Evolutionary conservation across 1,140 invertebrate species (phyloP), one percentile per base, ranked within the genome.

Genomic region (Bemisia tabaci): DNA sequence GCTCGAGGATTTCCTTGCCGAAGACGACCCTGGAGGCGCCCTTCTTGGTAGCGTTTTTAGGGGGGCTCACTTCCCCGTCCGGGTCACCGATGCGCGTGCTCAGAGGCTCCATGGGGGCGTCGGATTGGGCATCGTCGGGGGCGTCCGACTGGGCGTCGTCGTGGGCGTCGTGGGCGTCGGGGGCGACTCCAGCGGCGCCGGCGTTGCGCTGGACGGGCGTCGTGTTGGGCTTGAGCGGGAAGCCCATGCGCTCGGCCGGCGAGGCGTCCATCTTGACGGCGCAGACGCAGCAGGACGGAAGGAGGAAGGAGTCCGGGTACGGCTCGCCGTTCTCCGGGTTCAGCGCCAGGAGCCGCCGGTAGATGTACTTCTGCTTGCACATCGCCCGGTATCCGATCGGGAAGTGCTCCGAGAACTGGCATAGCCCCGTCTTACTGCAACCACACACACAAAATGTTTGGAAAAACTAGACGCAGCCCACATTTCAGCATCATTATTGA

Each of bases 211-310:
- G 33, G 5, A 48, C 33, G 5, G 33, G 33, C 5, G 5, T 48
- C 33, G 17, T 48, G 33, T 48, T 48, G 5, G 33, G 33, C 17
- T 48, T 48, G 5, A 48, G 17, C 5, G 33, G 33, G 33, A 48
- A 48, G 5, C 33, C 33, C 33, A 48, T 48, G 5, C 33, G 33
- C 33, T 5, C 5, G 33, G 33, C 33, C 5, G 17, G 33, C 5
- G 61, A 24, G 25, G 26, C n/a, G 59, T 69, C 63, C 2, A 62
- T 25, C 21, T 75, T 76, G 33, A 83, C 69, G 26, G 78, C 79
- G 70, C 85, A 87, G 58, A 82, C 82, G 71, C 85, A 87, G 68
- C 84, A 86, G 9, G 84, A 83, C 2, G 85, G 85, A 64, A 87
- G 77, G 72, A 76, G 74, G 68, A 84, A 85, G 23, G 76, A 73